These are phyloP conservation scores for Odontomachus brunneus DNA, from an alignment of 1,140 invertebrate genomes.

Conservation along the genomic window DNA sequence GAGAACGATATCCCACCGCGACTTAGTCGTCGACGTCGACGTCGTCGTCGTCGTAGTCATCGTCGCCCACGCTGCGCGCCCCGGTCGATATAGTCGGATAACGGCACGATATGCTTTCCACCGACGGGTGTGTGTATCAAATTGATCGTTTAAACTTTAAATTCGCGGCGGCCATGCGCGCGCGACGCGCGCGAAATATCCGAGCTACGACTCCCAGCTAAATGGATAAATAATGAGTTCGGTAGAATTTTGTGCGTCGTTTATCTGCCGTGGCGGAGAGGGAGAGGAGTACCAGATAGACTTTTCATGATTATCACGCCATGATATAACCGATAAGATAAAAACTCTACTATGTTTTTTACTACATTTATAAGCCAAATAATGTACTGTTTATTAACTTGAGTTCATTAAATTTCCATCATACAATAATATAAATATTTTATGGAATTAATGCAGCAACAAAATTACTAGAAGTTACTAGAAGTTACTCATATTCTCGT, in stretches of 20 bases:
- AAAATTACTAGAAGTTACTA: no score
- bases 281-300: no score
- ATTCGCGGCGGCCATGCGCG: neutral
- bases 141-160: slow-evolving; percentile 11
- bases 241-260: neutral
- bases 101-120: slow-evolving; percentile 4
- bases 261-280: neutral
- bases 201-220: neutral
- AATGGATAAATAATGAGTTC: slow-evolving; percentile 32
- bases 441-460: no score
- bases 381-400: no score
- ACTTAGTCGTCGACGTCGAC: neutral
- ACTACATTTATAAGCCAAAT: no score
- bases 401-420: no score
- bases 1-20: neutral
- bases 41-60: neutral
- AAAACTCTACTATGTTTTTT: no score
- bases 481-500: no score
- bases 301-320: no score
- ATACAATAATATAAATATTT: no score
- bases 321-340: no score
- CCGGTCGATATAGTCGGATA: slow-evolving; percentile 13
- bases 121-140: no score
- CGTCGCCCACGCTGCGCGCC: neutral
- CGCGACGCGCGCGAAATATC: slow-evolving; percentile 7